These are phyloP conservation scores for Incurvaria masculella DNA, from an alignment of 2,888 invertebrate genomes.

Conservation along the genomic window DNA sequence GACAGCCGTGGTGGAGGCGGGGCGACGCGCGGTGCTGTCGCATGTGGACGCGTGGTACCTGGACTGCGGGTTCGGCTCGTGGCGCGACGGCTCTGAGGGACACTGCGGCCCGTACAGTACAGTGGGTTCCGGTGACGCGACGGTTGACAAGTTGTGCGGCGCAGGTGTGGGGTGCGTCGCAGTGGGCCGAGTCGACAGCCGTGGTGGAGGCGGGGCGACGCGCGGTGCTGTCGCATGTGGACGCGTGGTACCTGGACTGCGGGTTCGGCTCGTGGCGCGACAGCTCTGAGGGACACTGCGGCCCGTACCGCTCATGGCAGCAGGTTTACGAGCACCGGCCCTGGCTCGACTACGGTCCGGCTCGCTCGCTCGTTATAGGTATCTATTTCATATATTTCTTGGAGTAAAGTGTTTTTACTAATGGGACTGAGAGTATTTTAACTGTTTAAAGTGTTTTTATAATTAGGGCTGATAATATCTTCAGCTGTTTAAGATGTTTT, in stretches of 20 bases:
- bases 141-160: too few species aligned
- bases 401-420: too few species aligned
- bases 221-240: slow-evolving; percentile 79
- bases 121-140: too few species aligned
- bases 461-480: too few species aligned
- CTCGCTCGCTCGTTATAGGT: background rate
- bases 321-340: slow-evolving; percentile 82
- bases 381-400: too few species aligned
- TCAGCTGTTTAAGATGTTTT: too few species aligned
- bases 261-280: slow-evolving; percentile 85
- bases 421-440: too few species aligned
- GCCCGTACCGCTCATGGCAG: slow-evolving; percentile 86
- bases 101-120: slow-evolving; percentile 87
- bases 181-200: slow-evolving; percentile 77
- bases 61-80: slow-evolving; percentile 83
- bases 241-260: slow-evolving; percentile 87
- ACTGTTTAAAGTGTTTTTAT: too few species aligned
- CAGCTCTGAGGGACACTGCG: slow-evolving; percentile 80
- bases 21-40: slow-evolving; percentile 74
- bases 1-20: slow-evolving; percentile 70
- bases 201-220: slow-evolving; percentile 74
- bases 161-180: slow-evolving; percentile 79
- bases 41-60: slow-evolving; percentile 89
- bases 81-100: slow-evolving; percentile 80
- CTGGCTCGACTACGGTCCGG: slow-evolving; percentile 64